Evolutionary conservation across 2,113 vertebrate species (phyloP).

Genomic region (Callipepla californica): DNA sequence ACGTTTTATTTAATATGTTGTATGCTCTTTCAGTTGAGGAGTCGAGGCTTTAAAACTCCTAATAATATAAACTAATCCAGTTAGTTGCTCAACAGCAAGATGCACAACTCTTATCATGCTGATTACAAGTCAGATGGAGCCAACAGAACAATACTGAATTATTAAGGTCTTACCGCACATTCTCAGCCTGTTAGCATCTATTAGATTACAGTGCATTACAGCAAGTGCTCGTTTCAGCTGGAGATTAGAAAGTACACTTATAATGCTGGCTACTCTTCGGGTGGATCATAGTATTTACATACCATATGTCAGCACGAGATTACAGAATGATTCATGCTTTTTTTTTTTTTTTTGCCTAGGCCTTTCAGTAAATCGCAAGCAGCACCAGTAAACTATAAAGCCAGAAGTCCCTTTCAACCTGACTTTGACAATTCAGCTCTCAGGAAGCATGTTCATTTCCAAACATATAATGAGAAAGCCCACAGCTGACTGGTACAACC

Average conservation of each 20-base stretch:
- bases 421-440: slow-evolving; percentile 62
- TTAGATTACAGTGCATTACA: slow-evolving; percentile 62
- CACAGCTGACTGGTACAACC: not conserved
- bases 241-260: slow-evolving; percentile 58
- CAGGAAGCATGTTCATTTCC: slow-evolving; percentile 11
- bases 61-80: not conserved
- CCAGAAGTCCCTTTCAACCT: not conserved
- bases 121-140: slow-evolving; percentile 42
- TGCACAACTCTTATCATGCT: not conserved
- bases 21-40: not conserved
- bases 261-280: slow-evolving; percentile 40
- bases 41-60: not conserved
- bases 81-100: not conserved
- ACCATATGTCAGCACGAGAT: slow-evolving; percentile 64
- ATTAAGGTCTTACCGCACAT: slow-evolving; percentile 51
- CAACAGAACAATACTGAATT: slow-evolving; percentile 55
- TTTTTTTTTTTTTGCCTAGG: slow-evolving; percentile 26
- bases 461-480: not conserved
- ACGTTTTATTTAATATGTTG: not conserved
- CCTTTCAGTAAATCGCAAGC: slow-evolving; percentile 41
- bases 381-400: not conserved
- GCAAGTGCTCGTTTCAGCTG: slow-evolving; percentile 58
- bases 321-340: slow-evolving; percentile 59
- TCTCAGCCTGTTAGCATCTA: slow-evolving; percentile 59
- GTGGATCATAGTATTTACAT: slow-evolving; percentile 58